These are phyloP conservation scores for Syritta pipiens DNA, from an alignment of 2,888 invertebrate genomes.

Conservation along the genomic window DNA sequence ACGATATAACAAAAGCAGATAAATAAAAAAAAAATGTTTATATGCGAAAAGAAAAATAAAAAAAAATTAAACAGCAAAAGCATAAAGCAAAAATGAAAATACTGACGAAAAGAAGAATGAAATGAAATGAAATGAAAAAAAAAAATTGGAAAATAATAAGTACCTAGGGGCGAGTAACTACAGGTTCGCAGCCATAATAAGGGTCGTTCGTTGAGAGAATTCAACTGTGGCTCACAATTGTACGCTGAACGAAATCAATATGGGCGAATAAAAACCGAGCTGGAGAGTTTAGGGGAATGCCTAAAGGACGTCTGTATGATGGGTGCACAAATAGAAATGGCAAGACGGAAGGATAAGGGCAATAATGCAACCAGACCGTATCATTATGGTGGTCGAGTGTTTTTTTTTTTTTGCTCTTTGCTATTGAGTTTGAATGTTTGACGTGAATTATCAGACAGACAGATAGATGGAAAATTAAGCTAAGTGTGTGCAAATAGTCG, in stretches of 20 bases:
- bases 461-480: not conserved
- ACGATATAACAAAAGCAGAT: constrained; percentile 31
- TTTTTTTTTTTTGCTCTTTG: constrained; percentile 27
- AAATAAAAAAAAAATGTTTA: not conserved
- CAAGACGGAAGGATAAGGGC: constrained; percentile 41
- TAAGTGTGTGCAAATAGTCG: constrained; percentile 17
- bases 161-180: constrained; percentile 53
- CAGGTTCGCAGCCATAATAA: constrained; percentile 38
- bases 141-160: constrained; percentile 19
- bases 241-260: constrained; percentile 27
- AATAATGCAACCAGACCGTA: constrained; percentile 55
- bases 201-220: constrained; percentile 37
- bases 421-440: constrained; percentile 11
- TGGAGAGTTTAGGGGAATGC: constrained; percentile 42
- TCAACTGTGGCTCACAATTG: constrained; percentile 23
- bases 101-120: constrained; percentile 62
- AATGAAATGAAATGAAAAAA: constrained; percentile 8
- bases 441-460: constrained; percentile 11
- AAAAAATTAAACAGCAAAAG: constrained; percentile 25
- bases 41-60: constrained; percentile 6
- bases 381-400: constrained; percentile 43
- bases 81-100: constrained; percentile 69
- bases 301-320: constrained; percentile 22
- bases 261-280: constrained; percentile 22
- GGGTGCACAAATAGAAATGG: constrained; percentile 14